Percentiles rank a stretch among this genome's conserved stretches.
Evolutionary conservation across 2,113 vertebrate species (phyloP).

Genomic region (Thymallus thymallus): DNA sequence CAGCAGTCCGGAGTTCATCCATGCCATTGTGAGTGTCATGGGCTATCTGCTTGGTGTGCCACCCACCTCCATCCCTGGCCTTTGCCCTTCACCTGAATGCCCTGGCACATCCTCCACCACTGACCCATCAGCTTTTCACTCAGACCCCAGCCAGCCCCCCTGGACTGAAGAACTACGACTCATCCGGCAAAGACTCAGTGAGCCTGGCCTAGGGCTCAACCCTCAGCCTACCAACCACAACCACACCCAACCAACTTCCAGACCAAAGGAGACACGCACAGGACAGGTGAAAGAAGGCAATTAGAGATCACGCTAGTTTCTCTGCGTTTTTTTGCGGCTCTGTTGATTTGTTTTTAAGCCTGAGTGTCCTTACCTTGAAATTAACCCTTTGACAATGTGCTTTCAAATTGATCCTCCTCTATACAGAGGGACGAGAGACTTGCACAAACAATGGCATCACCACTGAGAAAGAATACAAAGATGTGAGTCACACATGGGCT

Average conservation of each 20-base stretch:
- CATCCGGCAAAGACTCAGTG: neutral
- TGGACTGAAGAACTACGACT: neutral
- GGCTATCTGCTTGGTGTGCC: neutral
- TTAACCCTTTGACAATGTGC: no score
- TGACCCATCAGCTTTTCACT: neutral
- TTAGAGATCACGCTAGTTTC: neutral
- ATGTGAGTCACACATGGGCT: no score
- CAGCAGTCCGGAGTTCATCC: neutral
- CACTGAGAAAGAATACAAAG: no score
- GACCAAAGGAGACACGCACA: neutral
- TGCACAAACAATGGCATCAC: no score
- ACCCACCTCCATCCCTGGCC: neutral
- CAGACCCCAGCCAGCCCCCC: neutral
- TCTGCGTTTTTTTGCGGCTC: neutral
- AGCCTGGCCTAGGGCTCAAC: neutral
- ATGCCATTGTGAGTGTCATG: slow-evolving; percentile 1
- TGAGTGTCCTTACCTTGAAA: no score
- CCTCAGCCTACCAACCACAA: neutral
- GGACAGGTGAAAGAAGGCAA: neutral
- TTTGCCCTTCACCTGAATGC: neutral
- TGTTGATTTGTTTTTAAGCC: no score
- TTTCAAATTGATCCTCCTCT: no score
- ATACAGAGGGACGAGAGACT: no score
- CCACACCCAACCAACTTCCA: neutral
- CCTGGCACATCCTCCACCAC: neutral